phyloP scores from a whole-genome alignment of 2,888 invertebrate genomes.

The Tenthredo notha region DNA sequence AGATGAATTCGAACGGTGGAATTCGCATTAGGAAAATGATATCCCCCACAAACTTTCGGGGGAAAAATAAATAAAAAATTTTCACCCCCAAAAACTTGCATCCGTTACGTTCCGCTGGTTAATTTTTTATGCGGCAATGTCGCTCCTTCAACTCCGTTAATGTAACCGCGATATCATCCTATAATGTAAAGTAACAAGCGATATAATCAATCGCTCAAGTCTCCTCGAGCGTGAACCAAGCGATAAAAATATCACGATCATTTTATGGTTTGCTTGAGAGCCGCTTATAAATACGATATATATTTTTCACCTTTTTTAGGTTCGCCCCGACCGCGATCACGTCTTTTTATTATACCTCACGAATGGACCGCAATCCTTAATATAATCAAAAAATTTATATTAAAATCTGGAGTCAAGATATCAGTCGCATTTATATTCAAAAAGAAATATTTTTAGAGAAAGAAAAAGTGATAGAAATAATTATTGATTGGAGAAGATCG shows the following conservation, averaged over 20 bases:
- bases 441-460: neutral
- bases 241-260: constrained; percentile 46
- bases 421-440: neutral
- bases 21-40: neutral
- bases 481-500: neutral
- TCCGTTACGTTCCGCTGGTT: neutral
- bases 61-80: neutral
- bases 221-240: constrained; percentile 32
- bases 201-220: constrained; percentile 45
- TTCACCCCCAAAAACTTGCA: neutral
- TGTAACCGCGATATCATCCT: constrained; percentile 40
- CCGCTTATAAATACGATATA: constrained; percentile 37
- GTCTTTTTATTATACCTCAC: constrained; percentile 8
- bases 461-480: too few relatives aligned
- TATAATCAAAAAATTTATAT: neutral
- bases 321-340: neutral
- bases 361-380: neutral
- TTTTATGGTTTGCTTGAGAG: constrained; percentile 36
- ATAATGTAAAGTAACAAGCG: constrained; percentile 39
- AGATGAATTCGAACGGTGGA: too few relatives aligned
- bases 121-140: neutral
- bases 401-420: neutral
- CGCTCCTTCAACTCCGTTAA: constrained; percentile 36
- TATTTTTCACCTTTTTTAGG: neutral
- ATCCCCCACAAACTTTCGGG: neutral